Conservation (phyloP, 2,888 invertebrate genomes). For the Macrostomum cliftonense region DNA sequence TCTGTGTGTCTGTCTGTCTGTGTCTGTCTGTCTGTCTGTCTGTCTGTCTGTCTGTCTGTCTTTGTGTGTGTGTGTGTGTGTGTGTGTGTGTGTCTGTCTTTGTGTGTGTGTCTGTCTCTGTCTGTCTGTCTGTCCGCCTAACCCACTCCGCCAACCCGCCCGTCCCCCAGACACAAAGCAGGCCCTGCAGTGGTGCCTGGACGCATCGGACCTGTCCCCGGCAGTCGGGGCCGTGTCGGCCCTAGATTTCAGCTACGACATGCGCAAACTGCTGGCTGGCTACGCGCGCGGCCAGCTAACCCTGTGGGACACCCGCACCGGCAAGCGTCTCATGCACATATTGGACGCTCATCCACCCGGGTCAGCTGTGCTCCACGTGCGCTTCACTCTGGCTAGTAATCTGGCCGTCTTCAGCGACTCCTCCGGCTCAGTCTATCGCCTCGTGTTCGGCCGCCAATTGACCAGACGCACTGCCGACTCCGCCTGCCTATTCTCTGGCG, state of each 20-base stretch:
- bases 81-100: no score
- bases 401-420: constrained; percentile 67
- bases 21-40: no score
- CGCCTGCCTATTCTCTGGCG: constrained; percentile 79
- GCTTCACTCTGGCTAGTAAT: constrained; percentile 54
- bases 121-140: no score
- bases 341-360: constrained; percentile 65
- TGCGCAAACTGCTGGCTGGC: constrained; percentile 62
- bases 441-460: constrained; percentile 60
- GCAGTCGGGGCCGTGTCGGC: constrained; percentile 47
- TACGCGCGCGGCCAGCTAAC: constrained; percentile 61
- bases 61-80: no score
- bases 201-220: constrained; percentile 49
- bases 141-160: no score
- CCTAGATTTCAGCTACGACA: constrained; percentile 66
- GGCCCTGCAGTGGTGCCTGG: constrained; percentile 67
- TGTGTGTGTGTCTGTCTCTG: no score
- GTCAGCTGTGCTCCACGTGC: constrained; percentile 56
- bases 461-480: constrained; percentile 72
- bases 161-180: constrained; percentile 46
- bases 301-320: constrained; percentile 57
- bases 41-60: no score
- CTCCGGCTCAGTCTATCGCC: constrained; percentile 82
- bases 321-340: constrained; percentile 51
- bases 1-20: no score